phyloP scores from a whole-genome alignment of 1,140 invertebrate genomes.

The Cryptotermes secundus region DNA sequence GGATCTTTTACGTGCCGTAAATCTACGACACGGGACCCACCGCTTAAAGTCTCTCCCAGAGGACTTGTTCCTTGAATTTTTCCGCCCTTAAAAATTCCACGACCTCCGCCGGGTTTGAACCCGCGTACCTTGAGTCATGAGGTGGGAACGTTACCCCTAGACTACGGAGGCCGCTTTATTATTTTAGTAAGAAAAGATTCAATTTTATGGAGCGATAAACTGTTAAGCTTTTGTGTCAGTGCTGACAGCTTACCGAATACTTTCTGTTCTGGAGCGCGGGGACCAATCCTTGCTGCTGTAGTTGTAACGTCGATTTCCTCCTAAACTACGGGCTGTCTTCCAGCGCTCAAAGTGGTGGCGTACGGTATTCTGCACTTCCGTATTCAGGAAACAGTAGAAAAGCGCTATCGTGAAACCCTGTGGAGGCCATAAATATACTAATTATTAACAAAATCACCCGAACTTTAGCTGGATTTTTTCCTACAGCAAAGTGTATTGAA shows the following conservation, averaged over 20 bases:
- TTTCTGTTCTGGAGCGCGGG: slow-evolving; percentile 74
- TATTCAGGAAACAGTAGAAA: slow-evolving; percentile 91
- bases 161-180: too few species aligned
- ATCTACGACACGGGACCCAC: too few species aligned
- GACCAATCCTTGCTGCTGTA: slow-evolving; percentile 74
- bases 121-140: too few species aligned
- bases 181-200: too few species aligned
- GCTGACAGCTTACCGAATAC: slow-evolving; percentile 63
- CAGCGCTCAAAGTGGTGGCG: slow-evolving; percentile 77
- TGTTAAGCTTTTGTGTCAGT: background rate
- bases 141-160: too few species aligned
- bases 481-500: background rate
- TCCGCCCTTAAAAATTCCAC: too few species aligned
- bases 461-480: background rate
- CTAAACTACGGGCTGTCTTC: slow-evolving; percentile 63
- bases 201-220: too few species aligned
- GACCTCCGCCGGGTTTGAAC: too few species aligned
- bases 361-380: slow-evolving; percentile 83
- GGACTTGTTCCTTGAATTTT: too few species aligned
- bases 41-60: too few species aligned
- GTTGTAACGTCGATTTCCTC: slow-evolving; percentile 59
- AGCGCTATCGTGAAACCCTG: slow-evolving; percentile 84
- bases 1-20: too few species aligned
- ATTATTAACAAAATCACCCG: background rate
- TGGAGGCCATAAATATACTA: slow-evolving; percentile 27